Evolutionary conservation across 2,888 invertebrate species (phyloP).

Genomic region (Ctena decussata): DNA sequence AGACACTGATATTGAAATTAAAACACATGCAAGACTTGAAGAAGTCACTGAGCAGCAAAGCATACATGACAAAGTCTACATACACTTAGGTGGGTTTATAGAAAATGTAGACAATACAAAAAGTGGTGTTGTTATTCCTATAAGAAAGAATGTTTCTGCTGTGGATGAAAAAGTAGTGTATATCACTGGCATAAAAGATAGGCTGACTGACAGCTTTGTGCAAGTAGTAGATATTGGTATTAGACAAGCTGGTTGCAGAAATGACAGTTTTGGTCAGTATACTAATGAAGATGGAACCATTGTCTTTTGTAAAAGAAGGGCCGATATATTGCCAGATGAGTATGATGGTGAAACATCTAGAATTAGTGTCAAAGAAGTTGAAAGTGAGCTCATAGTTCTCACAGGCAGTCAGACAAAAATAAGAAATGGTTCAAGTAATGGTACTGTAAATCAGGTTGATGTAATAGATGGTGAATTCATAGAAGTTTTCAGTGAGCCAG

Average conservation of each 20-base stretch:
- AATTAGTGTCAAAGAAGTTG: background rate
- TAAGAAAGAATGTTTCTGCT: background rate
- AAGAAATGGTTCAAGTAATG: background rate
- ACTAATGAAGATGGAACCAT: slow-evolving; percentile 39
- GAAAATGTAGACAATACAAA: background rate
- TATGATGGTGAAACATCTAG: background rate
- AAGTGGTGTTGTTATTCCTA: background rate
- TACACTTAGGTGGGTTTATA: slow-evolving; percentile 42
- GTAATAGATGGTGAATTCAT: background rate
- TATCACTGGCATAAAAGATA: background rate
- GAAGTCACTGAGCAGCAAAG: background rate
- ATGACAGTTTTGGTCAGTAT: slow-evolving; percentile 32
- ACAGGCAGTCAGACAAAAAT: background rate
- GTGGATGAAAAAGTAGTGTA: background rate
- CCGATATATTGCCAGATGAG: slow-evolving; percentile 50
- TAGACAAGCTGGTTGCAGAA: slow-evolving; percentile 18
- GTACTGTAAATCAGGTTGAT: background rate
- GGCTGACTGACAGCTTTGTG: background rate
- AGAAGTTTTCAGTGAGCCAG: background rate
- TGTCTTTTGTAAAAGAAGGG: slow-evolving; percentile 49
- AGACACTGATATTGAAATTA: slow-evolving; percentile 34
- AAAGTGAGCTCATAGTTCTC: background rate
- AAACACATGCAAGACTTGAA: slow-evolving; percentile 3
- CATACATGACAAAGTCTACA: slow-evolving; percentile 26
- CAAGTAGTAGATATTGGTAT: slow-evolving; percentile 57